Conservation (phyloP, 2,888 invertebrate species). For the Cosmia pyralina region DNA sequence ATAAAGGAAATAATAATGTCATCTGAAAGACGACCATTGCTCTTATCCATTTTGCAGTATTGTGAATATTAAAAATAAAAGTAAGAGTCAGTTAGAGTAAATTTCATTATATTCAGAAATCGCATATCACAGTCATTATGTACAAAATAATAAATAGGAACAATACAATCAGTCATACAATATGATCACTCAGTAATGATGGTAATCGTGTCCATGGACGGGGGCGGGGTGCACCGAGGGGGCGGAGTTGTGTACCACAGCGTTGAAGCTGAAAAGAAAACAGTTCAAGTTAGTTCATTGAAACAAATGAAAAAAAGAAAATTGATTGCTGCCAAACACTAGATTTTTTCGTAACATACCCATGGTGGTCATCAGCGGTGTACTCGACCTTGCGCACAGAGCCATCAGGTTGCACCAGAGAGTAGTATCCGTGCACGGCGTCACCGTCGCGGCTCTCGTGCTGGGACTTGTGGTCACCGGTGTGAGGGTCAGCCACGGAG, state of each 20-base stretch:
- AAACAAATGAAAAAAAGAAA: too few species aligned
- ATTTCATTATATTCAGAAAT: constrained; percentile 34
- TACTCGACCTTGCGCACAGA: constrained; percentile 88
- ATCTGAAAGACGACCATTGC: too few species aligned
- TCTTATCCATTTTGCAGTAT: background rate
- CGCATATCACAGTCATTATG: constrained; percentile 34
- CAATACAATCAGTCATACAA: constrained; percentile 27
- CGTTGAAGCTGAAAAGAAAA: constrained; percentile 83
- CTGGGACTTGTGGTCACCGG: constrained; percentile 90
- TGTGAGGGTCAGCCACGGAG: constrained; percentile 89
- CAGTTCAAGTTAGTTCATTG: too few species aligned
- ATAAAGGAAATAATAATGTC: too few species aligned
- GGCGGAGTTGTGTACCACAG: constrained; percentile 85
- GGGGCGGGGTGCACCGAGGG: constrained; percentile 80
- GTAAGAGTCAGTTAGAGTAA: background rate
- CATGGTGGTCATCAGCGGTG: constrained; percentile 75
- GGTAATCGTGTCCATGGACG: constrained; percentile 72
- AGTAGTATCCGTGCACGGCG: constrained; percentile 90
- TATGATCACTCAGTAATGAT: constrained; percentile 69
- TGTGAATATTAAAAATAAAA: background rate
- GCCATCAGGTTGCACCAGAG: constrained; percentile 89
- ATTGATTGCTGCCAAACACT: too few species aligned
- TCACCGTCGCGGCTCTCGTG: constrained; percentile 89
- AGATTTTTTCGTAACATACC: too few species aligned
- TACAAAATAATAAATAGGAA: constrained; percentile 52